Conservation (phyloP, 2,888 invertebrate species). For the Pilophorus perplexus region DNA sequence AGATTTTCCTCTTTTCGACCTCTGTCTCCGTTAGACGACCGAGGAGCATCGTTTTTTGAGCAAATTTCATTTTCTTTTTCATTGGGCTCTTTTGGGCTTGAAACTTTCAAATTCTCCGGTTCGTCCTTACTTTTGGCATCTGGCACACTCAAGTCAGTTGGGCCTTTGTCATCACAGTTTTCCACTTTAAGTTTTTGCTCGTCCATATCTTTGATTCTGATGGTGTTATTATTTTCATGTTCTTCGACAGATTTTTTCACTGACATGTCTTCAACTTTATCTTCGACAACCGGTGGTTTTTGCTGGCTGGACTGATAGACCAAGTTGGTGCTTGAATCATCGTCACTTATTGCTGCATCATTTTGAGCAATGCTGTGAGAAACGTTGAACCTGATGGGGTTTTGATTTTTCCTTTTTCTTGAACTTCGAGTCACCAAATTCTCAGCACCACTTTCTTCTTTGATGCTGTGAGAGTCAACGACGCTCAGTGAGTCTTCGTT, state of each 20-base stretch:
- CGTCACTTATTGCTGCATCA: slow-evolving; percentile 56
- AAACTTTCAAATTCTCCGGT: slow-evolving; percentile 27
- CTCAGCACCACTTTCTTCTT: slow-evolving; percentile 57
- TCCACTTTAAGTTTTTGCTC: slow-evolving; percentile 48
- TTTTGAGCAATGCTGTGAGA: slow-evolving; percentile 51
- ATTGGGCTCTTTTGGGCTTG: slow-evolving; percentile 9
- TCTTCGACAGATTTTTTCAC: slow-evolving; percentile 42
- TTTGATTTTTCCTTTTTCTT: slow-evolving; percentile 83
- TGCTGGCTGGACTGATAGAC: slow-evolving; percentile 37
- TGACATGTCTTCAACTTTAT: slow-evolving; percentile 47
- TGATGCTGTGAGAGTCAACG: slow-evolving; percentile 57
- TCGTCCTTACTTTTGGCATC: slow-evolving; percentile 34
- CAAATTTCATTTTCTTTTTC: not conserved
- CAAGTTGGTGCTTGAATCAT: slow-evolving; percentile 62
- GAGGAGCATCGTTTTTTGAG: slow-evolving; percentile 30
- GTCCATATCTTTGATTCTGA: slow-evolving; percentile 47
- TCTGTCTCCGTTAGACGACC: slow-evolving; percentile 49
- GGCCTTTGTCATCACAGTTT: slow-evolving; percentile 53
- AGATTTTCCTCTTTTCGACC: slow-evolving; percentile 47
- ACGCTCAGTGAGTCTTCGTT: slow-evolving; percentile 62
- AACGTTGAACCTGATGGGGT: slow-evolving; percentile 77
- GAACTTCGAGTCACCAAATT: slow-evolving; percentile 63
- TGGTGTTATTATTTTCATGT: slow-evolving; percentile 44
- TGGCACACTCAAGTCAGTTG: slow-evolving; percentile 49
- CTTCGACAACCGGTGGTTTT: slow-evolving; percentile 34